phyloP scores from a whole-genome alignment of 2,797 vertebrate species.

The Carapus acus region DNA sequence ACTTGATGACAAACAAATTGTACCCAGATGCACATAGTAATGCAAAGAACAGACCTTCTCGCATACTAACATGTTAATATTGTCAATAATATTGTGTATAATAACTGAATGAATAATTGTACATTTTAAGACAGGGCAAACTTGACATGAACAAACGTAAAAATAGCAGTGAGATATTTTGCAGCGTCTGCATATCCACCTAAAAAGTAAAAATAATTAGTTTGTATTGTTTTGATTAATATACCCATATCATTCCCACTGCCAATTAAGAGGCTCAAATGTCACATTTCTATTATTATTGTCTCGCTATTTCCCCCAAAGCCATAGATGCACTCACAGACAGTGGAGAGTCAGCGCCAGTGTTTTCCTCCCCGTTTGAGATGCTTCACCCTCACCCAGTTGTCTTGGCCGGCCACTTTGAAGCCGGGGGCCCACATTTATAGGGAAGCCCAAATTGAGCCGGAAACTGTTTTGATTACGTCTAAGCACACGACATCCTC shows the following conservation, averaged over 20 bases:
- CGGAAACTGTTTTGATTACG: constrained; percentile 67
- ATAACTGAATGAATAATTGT: too few relatives aligned
- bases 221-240: not conserved
- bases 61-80: not conserved
- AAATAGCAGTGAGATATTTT: not conserved
- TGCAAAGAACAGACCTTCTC: not conserved
- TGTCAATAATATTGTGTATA: too few relatives aligned
- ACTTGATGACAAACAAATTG: not conserved
- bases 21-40: not conserved
- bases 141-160: too few relatives aligned
- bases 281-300: not conserved
- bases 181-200: not conserved
- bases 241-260: not conserved
- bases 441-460: constrained; percentile 64
- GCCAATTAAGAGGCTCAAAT: not conserved
- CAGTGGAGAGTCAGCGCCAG: constrained; percentile 8
- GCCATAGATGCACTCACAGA: constrained; percentile 34
- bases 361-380: constrained; percentile 11
- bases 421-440: constrained; percentile 57
- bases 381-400: constrained; percentile 37
- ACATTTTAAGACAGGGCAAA: too few relatives aligned
- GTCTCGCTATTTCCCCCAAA: not conserved
- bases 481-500: constrained; percentile 55
- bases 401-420: constrained; percentile 35
- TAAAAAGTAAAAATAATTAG: not conserved